Conservation (phyloP, 2,113 vertebrate species). For the Dipodomys merriami region DNA sequence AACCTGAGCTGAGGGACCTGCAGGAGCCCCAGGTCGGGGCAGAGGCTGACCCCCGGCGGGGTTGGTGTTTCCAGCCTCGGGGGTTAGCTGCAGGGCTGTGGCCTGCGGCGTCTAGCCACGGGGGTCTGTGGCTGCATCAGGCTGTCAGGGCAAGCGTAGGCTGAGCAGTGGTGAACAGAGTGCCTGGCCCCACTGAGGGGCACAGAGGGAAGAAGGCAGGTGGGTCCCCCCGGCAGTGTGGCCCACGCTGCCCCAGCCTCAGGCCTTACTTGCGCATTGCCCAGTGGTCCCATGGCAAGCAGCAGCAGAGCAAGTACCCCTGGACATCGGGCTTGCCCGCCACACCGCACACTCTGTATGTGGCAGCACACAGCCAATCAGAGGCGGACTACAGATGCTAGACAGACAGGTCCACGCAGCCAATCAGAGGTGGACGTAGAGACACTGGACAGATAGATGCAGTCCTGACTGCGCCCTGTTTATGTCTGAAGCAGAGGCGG, state of each 20-base stretch:
- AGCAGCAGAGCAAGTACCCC: too few species aligned
- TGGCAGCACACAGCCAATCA: too few species aligned
- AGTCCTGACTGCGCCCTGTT: neutral
- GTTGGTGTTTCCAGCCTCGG: neutral
- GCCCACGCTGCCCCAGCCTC: too few species aligned
- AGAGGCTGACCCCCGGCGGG: neutral
- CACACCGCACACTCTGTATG: too few species aligned
- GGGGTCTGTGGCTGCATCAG: neutral
- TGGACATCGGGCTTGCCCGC: too few species aligned
- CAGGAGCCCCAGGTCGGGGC: neutral
- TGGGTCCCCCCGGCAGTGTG: too few species aligned
- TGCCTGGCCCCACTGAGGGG: rapidly evolving
- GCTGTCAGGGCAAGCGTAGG: neutral
- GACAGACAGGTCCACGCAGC: too few species aligned
- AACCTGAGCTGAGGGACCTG: neutral
- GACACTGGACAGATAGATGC: neutral
- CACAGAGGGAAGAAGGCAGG: rapidly evolving
- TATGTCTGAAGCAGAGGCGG: neutral
- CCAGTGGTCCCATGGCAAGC: too few species aligned
- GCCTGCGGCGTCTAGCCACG: neutral
- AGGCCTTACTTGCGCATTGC: too few species aligned
- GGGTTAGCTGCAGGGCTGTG: neutral
- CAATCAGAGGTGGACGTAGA: neutral
- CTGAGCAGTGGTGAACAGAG: neutral
- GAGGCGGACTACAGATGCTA: too few species aligned